Evolutionary conservation across 1,140 invertebrate species (phyloP).

Genomic region (Lordiphosa clarofinis): DNA sequence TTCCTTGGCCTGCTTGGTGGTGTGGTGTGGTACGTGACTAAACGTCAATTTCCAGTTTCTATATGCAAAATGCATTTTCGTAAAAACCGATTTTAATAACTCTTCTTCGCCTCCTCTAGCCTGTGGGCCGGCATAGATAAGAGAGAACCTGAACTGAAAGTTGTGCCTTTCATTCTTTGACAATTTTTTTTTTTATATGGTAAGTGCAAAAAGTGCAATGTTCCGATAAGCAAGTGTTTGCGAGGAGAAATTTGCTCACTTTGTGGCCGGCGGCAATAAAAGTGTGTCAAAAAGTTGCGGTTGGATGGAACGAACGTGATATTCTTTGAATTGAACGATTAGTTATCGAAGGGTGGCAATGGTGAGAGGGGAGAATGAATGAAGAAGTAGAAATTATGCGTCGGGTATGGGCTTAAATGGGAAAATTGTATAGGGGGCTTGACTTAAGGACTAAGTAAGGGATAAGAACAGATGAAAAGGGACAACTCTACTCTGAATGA

Average conservation of each 20-base stretch:
- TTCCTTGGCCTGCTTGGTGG: constrained; percentile 41
- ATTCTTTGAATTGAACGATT: constrained; percentile 48
- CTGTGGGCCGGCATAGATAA: constrained; percentile 57
- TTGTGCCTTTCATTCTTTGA: constrained; percentile 13
- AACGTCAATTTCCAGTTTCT: constrained; percentile 65
- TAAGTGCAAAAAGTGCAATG: constrained; percentile 61
- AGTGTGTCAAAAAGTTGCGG: constrained; percentile 67
- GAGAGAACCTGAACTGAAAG: constrained; percentile 19
- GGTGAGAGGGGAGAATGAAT: too few relatives aligned
- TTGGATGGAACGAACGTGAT: constrained; percentile 51
- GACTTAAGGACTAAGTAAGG: too few relatives aligned
- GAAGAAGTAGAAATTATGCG: too few relatives aligned
- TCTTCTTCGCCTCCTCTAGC: constrained; percentile 38
- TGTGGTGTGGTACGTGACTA: constrained; percentile 58
- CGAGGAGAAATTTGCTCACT: constrained; percentile 40
- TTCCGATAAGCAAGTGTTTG: constrained; percentile 59
- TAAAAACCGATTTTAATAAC: constrained; percentile 64
- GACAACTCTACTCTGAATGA: too few relatives aligned
- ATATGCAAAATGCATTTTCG: constrained; percentile 55
- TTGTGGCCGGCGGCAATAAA: constrained; percentile 46
- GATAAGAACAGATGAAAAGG: too few relatives aligned
- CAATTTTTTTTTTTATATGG: constrained; percentile 31
- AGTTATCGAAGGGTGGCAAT: constrained; percentile 27
- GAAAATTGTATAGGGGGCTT: too few relatives aligned
- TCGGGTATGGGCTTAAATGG: too few relatives aligned